Base-by-base conservation (phyloP, 2,797 vertebrate species). In the Eurystomus glaucurus region DNA sequence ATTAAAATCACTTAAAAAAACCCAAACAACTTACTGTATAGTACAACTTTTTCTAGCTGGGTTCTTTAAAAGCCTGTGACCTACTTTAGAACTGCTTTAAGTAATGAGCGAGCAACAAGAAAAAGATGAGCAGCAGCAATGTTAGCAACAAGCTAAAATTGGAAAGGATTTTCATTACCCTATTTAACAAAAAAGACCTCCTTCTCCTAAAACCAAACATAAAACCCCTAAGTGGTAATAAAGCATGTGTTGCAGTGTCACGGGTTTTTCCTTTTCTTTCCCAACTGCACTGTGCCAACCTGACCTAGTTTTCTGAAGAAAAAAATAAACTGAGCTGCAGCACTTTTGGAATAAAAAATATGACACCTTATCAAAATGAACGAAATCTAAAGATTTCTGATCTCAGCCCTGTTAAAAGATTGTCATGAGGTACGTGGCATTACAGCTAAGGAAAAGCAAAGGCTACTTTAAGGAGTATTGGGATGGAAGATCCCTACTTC, bases 41-140 rank as follows among this genome's bases (percentile, higher is more conserved):
- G 29, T 35, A 26, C 17, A 77, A 45, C n/a, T 65, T 94, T 84
- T 85, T 75, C 51, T 72, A 52, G 17, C 45, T 70, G 48, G 9
- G 16, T 81, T 88, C 48, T 95, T 98, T 88, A 85, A 78, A 90
- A 74, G 12, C 26, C 23, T 81, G 13, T 88, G 91, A 92, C 89
- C 77, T 90, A 92, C 65, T 93, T 85, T 75, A 86, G 46, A 90
- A 55, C 19, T 57, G 26, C 33, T 81, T 88, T 68, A 91, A 95
- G 82, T 94, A 70, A 75, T 31, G 66, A 91, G 79, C 45, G n/a
- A 92, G 51, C 57, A 69, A 43, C 62, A 58, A 84, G 64, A 65
- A 58, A 88, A 69, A 74, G 69, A 88, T 23, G 8, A 78, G 57
- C 60, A 66, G 33, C 37, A 70, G 31, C 51, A 45, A 78, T 58